Evolutionary conservation across 2,888 invertebrate species (phyloP).

Genomic region (Eupithecia subumbrata): DNA sequence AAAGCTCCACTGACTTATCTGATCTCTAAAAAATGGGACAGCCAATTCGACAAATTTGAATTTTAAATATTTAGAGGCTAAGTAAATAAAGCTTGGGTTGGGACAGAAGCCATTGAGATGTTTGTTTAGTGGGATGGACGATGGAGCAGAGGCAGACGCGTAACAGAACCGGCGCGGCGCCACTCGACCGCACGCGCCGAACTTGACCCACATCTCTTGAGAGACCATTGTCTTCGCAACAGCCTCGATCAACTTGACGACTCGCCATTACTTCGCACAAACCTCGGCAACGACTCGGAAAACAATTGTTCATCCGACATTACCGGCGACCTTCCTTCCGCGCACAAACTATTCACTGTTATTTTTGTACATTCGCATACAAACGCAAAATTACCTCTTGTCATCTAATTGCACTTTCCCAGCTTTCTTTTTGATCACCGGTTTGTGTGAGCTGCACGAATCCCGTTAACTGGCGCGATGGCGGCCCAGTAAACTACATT

Average conservation of each 20-base stretch:
- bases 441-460: conserved; percentile 58
- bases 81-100: neutral
- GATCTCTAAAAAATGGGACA: neutral
- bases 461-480: conserved; percentile 77
- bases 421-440: conserved; percentile 75
- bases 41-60: neutral
- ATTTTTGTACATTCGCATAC: conserved; percentile 35
- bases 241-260: conserved; percentile 67
- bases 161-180: conserved; percentile 58
- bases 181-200: conserved; percentile 63
- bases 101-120: conserved; percentile 4
- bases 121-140: conserved; percentile 24
- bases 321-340: conserved; percentile 50
- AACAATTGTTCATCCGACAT: conserved; percentile 47
- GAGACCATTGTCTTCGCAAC: conserved; percentile 72
- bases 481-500: conserved; percentile 72
- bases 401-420: conserved; percentile 76
- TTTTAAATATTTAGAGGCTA: neutral
- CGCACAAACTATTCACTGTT: conserved; percentile 35
- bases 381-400: conserved; percentile 52
- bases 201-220: conserved; percentile 78
- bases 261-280: conserved; percentile 56
- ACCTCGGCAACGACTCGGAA: conserved; percentile 47
- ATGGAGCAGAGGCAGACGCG: conserved; percentile 57
- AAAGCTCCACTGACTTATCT: neutral